Percentiles rank a stretch among this genome's conserved stretches.
Conservation (phyloP, 1,140 invertebrate species). For the Aleiodes sp. region DNA sequence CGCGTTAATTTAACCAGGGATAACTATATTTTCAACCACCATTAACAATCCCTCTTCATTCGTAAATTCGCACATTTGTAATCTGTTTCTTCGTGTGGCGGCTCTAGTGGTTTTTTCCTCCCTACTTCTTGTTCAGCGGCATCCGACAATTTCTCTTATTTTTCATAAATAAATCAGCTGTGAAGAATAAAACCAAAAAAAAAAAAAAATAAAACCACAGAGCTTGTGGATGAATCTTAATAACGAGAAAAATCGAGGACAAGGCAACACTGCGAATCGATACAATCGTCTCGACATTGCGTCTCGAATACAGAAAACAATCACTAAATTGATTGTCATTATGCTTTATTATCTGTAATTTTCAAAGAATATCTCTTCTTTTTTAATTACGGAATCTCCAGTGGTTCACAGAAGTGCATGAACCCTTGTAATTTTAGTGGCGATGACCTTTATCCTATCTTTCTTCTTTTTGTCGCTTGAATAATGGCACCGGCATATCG, state of each 20-base stretch:
- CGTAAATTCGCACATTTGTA: background rate
- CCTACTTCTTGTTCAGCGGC: background rate
- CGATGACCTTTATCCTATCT: conserved; percentile 49
- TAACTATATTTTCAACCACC: background rate
- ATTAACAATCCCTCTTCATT: background rate
- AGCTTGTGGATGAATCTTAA: background rate
- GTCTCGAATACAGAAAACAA: background rate
- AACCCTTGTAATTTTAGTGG: conserved; percentile 20
- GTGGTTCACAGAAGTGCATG: background rate
- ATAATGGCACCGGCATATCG: conserved; percentile 45
- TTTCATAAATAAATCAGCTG: conserved; percentile 7
- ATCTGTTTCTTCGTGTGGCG: background rate
- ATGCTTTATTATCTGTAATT: background rate
- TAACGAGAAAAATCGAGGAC: background rate
- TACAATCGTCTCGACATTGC: background rate
- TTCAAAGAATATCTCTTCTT: too few species aligned
- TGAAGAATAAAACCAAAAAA: too few species aligned
- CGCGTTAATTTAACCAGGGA: background rate
- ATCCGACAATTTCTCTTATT: conserved; percentile 5
- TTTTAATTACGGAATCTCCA: too few species aligned
- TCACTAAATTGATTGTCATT: background rate
- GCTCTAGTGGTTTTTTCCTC: conserved; percentile 7
- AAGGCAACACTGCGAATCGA: conserved; percentile 2
- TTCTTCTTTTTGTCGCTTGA: conserved; percentile 38
- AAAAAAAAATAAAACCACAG: background rate